Evolutionary conservation across 92 coral and sea anemone genomes (phyloP).

Genomic region (Virgularia gustaviana): DNA sequence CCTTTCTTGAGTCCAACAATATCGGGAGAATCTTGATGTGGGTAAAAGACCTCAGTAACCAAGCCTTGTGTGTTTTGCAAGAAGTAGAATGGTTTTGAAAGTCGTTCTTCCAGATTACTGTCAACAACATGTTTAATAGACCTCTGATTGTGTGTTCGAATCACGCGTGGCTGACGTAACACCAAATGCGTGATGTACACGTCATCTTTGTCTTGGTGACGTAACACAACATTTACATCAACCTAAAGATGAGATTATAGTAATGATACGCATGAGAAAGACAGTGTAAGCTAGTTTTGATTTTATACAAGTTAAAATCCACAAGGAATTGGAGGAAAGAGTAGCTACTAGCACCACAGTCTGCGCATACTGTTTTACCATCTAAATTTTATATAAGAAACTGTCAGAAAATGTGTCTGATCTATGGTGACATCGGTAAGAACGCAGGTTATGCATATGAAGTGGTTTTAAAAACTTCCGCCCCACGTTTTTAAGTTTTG

Average conservation of each 20-base stretch:
- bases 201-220: conserved; percentile 1
- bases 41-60: conserved; percentile 56
- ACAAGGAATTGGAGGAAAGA: too few species aligned
- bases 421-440: too few species aligned
- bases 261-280: background rate
- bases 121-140: conserved; percentile 75
- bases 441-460: too few species aligned
- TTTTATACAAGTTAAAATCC: too few species aligned
- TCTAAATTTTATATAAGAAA: too few species aligned
- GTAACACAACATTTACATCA: conserved; percentile 8
- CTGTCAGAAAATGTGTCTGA: too few species aligned
- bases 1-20: conserved; percentile 80
- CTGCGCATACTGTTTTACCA: too few species aligned
- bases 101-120: conserved; percentile 78
- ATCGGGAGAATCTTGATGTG: conserved; percentile 62
- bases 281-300: too few species aligned
- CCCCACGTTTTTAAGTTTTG: too few species aligned
- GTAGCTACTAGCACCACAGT: too few species aligned
- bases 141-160: conserved; percentile 58
- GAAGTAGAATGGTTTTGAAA: conserved; percentile 82
- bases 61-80: conserved; percentile 71
- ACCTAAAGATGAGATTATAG: background rate
- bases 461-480: too few species aligned
- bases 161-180: conserved; percentile 77
- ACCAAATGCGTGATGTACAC: conserved; percentile 15